A percentile compares a stretch with the other conserved stretches of the same genome.
Conservation (phyloP, 1,140 invertebrate genomes). For the Penaeus vannamei region DNA sequence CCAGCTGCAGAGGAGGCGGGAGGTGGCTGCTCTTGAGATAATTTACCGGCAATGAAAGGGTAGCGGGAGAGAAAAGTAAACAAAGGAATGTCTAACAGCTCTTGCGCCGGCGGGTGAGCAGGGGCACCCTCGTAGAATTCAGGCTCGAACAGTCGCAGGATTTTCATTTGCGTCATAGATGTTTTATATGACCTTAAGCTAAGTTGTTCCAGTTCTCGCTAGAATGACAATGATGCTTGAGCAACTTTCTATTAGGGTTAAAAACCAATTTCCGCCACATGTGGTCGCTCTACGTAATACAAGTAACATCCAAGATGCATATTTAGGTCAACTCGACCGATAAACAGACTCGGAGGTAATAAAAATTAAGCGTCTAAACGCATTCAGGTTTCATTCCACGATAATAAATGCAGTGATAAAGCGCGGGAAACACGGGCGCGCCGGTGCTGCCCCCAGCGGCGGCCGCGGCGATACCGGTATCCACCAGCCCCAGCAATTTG, state of each 20-base stretch:
- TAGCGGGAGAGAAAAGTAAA: neutral
- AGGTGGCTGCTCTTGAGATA: too few species aligned
- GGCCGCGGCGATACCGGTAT: conserved; percentile 38
- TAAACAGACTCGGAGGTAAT: conserved; percentile 46
- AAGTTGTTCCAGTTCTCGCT: conserved; percentile 41
- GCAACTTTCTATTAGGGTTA: conserved; percentile 24
- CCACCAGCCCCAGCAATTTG: conserved; percentile 61
- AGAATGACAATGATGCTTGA: conserved; percentile 43
- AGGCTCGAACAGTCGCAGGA: conserved; percentile 33
- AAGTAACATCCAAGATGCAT: conserved; percentile 47
- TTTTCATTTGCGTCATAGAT: conserved; percentile 8
- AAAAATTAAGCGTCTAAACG: conserved; percentile 55
- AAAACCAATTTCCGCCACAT: neutral
- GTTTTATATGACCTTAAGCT: conserved; percentile 35
- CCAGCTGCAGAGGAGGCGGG: neutral
- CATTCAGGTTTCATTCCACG: conserved; percentile 60
- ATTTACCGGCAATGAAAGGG: too few species aligned
- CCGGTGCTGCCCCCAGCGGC: conserved; percentile 53
- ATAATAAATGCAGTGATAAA: conserved; percentile 58
- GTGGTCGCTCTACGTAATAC: conserved; percentile 28
- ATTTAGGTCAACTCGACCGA: conserved; percentile 52
- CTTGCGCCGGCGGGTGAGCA: conserved; percentile 2
- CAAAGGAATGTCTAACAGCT: conserved; percentile 5
- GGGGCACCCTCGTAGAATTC: conserved; percentile 19
- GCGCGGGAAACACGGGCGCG: conserved; percentile 54